A percentile compares a stretch with the other conserved stretches of the same genome.
These are phyloP conservation scores for Diorhabda carinulata DNA, from an alignment of 1,140 invertebrate genomes.

Conservation along the genomic window DNA sequence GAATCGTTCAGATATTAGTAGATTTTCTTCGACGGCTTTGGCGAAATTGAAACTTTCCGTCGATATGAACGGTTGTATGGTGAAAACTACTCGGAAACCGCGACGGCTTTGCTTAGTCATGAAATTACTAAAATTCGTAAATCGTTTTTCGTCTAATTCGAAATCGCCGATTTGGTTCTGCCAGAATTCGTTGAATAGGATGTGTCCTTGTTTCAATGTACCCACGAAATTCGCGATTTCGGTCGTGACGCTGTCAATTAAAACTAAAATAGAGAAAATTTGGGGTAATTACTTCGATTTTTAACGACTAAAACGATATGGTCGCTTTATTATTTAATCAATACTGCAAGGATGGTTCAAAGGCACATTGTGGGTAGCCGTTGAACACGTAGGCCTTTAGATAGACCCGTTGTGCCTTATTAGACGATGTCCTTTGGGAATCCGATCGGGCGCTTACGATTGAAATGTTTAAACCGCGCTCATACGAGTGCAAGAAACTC, in stretches of 20 bases:
- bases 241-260: constrained; percentile 64
- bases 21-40: constrained; percentile 65
- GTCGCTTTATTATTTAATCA: too few relatives aligned
- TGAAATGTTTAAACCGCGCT: too few relatives aligned
- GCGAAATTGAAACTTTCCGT: constrained; percentile 78
- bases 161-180: constrained; percentile 77
- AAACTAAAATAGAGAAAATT: background rate
- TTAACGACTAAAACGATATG: too few relatives aligned
- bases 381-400: too few relatives aligned
- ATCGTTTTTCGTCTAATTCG: constrained; percentile 64
- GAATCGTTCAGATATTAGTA: constrained; percentile 68
- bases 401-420: too few relatives aligned
- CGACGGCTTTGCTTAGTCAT: constrained; percentile 76
- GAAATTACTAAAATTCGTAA: constrained; percentile 71
- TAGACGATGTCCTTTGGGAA: too few relatives aligned
- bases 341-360: too few relatives aligned
- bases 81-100: constrained; percentile 80
- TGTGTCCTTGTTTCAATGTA: constrained; percentile 69
- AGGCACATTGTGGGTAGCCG: too few relatives aligned
- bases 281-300: too few relatives aligned
- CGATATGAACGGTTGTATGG: constrained; percentile 81
- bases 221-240: constrained; percentile 67
- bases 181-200: constrained; percentile 81
- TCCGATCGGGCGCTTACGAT: too few relatives aligned
- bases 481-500: too few relatives aligned